phyloP scores from a whole-genome alignment of 2,888 invertebrate genomes.

The Perizoma affinitatum region DNA sequence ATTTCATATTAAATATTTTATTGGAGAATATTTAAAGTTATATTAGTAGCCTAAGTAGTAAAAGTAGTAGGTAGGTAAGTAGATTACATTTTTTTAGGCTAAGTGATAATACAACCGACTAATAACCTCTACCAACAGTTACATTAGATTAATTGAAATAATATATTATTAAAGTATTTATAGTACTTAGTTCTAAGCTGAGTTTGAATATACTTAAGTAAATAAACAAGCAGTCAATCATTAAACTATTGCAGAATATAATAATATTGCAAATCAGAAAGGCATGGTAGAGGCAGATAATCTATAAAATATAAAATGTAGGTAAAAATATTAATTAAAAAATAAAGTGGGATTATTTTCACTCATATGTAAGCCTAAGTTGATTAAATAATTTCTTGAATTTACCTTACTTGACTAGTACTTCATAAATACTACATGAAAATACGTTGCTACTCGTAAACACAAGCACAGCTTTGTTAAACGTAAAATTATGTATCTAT shows the following conservation, averaged over 20 bases:
- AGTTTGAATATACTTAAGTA: background rate
- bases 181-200: no score
- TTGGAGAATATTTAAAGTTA: constrained; percentile 18
- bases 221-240: background rate
- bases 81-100: constrained; percentile 32
- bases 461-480: constrained; percentile 45
- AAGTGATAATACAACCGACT: constrained; percentile 11
- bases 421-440: constrained; percentile 61
- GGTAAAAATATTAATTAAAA: constrained; percentile 23
- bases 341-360: constrained; percentile 28
- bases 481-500: constrained; percentile 32
- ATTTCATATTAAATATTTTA: constrained; percentile 51
- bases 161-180: no score
- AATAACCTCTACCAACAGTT: constrained; percentile 3
- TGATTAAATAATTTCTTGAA: constrained; percentile 43
- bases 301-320: constrained; percentile 4
- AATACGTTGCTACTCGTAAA: constrained; percentile 25
- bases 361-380: constrained; percentile 21
- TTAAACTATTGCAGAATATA: background rate
- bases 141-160: no score
- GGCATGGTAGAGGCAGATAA: constrained; percentile 13
- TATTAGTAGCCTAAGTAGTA: constrained; percentile 15
- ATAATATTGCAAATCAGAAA: constrained; percentile 2
- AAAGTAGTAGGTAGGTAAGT: constrained; percentile 24
- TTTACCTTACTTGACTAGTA: constrained; percentile 78